Conservation (phyloP, 2,113 vertebrate genomes). For the Buteo buteo region DNA sequence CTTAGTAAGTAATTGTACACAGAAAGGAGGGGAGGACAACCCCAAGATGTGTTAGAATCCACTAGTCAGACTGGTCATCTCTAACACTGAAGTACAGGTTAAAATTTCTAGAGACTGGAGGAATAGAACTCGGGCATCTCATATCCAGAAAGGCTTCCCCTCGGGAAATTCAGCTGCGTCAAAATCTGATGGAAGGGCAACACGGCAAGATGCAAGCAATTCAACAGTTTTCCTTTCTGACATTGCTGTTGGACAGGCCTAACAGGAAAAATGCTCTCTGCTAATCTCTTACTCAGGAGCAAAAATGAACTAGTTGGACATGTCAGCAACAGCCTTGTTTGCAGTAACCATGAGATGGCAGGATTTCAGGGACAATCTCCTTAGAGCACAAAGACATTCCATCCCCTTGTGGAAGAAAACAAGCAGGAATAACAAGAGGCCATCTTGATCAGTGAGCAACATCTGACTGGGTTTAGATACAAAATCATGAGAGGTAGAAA, state of each 20-base stretch:
- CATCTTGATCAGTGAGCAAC: background rate
- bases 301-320: background rate
- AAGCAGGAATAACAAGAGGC: background rate
- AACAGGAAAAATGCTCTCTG: background rate
- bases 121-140: background rate
- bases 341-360: background rate
- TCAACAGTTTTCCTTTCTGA: background rate
- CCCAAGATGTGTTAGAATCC: background rate
- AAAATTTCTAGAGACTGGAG: background rate
- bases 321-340: background rate
- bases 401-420: background rate
- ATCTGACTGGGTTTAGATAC: background rate
- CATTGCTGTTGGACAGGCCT: background rate
- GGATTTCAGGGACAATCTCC: background rate
- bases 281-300: background rate
- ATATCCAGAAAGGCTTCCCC: background rate
- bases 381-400: background rate
- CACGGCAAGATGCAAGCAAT: background rate
- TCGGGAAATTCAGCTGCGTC: background rate
- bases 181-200: background rate
- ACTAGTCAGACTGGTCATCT: background rate
- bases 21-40: background rate
- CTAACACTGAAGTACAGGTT: background rate
- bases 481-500: background rate
- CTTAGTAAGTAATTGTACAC: background rate